Evolutionary conservation across 2,888 invertebrate species (phyloP), one percentile per base, ranked within the genome.

Genomic region (Stenodema calcarata): DNA sequence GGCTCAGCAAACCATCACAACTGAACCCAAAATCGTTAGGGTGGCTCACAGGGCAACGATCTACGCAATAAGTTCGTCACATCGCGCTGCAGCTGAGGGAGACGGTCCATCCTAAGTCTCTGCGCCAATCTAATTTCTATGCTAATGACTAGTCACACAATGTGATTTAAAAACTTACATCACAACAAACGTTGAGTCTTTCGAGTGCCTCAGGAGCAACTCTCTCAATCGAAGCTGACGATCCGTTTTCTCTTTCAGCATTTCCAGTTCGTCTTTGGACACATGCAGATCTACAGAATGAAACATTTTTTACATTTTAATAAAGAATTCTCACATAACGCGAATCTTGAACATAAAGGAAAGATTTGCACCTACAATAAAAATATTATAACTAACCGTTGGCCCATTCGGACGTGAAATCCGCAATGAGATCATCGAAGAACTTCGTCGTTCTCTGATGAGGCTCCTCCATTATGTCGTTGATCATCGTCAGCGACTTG

Each of bases 171-270:
- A n/a, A 14, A 86, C 89, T 89, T 81, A 99, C 99, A 99, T 98
- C 86, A 99, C 97, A 89, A 99, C 94, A 88, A 99, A 93, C n/a
- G 95, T 94, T 0, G 99, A 95, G 85, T 95, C 94, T 89, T 93
- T 94, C 0, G 98, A 99, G 92, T 99, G 95, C 90, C 97, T 94
- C 81, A 96, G 92, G 44, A 99, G 92, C 88, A 99, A 92, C 91
- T 99, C 99, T 75, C 98, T 93, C 88, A 99, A 93, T 88, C 98
- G 93, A 90, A 99, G 92, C 90, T 99, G 98, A 0, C 99, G 93
- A 91, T 96, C 94, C 0, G 98, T 98, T 92, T 98, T 98, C 89
- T 97, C 97, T 89, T 95, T 94, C 89, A 97, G 92, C 9, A 94
- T 94, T 47, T 93, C 91, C 87, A 96, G 92, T 91, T 97, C 89